Percentiles rank a stretch among this genome's conserved stretches.
Evolutionary conservation across 2,797 vertebrate genomes (phyloP).

Genomic region (Rhinoraja longicauda): DNA sequence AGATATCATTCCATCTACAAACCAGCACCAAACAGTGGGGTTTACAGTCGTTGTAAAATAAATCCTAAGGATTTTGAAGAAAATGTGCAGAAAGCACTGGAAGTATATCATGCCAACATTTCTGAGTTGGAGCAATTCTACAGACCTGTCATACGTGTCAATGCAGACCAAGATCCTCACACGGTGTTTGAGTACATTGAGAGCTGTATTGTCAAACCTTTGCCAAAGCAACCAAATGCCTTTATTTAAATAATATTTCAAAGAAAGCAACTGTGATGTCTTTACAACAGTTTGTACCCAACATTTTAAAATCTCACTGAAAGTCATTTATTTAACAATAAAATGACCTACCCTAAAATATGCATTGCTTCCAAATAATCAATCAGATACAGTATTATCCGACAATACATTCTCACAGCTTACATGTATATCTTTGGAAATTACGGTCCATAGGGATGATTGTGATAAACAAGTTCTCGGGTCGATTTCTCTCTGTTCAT

Average conservation of each 20-base stretch:
- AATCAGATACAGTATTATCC: background rate
- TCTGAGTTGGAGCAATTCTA: conserved; percentile 64
- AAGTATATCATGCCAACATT: conserved; percentile 54
- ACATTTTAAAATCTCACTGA: background rate
- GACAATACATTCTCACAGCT: background rate
- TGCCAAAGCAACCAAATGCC: conserved; percentile 46
- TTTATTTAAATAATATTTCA: conserved; percentile 21
- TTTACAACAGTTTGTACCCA: background rate
- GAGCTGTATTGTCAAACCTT: conserved; percentile 62
- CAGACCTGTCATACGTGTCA: conserved; percentile 58
- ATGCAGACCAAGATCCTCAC: conserved; percentile 76
- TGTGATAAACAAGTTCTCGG: background rate
- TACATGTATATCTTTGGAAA: background rate
- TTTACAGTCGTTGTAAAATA: conserved; percentile 66
- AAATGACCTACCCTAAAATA: background rate
- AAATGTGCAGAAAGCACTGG: conserved; percentile 51
- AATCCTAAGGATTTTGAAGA: conserved; percentile 60
- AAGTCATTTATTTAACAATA: conserved; percentile 14
- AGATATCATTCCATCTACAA: conserved; percentile 74
- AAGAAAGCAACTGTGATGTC: background rate
- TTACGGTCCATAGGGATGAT: background rate
- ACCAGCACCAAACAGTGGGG: conserved; percentile 60
- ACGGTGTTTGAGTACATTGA: conserved; percentile 75
- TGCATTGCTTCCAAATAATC: background rate
- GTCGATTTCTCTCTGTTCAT: background rate